Evolutionary conservation across 92 coral and sea anemone genomes (phyloP).

Genomic region (Virgularia gustaviana): DNA sequence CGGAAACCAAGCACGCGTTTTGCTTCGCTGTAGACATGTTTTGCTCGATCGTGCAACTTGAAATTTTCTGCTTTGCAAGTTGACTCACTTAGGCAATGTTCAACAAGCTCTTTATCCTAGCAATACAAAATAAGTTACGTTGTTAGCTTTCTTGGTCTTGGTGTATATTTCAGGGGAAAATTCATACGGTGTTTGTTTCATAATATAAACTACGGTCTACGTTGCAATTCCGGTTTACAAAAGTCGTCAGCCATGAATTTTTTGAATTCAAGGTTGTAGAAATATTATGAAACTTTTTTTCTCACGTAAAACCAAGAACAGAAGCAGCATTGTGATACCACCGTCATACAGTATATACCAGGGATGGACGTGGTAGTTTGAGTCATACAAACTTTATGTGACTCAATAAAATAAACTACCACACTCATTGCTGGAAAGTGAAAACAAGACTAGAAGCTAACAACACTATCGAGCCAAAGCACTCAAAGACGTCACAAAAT

Average conservation of each 20-base stretch:
- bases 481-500: too few relatives aligned
- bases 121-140: background rate
- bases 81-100: conserved; percentile 78
- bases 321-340: too few relatives aligned
- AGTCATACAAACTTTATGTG: too few relatives aligned
- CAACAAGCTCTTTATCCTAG: conserved; percentile 78
- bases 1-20: conserved; percentile 83
- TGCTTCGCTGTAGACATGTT: conserved; percentile 93
- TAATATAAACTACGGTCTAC: background rate
- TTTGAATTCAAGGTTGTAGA: background rate
- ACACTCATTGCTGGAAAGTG: too few relatives aligned
- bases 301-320: background rate
- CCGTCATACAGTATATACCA: too few relatives aligned
- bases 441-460: too few relatives aligned
- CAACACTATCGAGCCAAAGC: too few relatives aligned
- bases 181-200: too few relatives aligned
- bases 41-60: conserved; percentile 85
- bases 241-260: background rate
- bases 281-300: background rate
- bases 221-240: too few relatives aligned
- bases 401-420: too few relatives aligned
- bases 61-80: conserved; percentile 73
- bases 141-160: background rate
- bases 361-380: too few relatives aligned
- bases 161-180: too few relatives aligned